Percentiles rank a stretch among this genome's conserved stretches.
phyloP scores from a whole-genome alignment of 2,113 vertebrate genomes.

The Polypterus bichir region DNA sequence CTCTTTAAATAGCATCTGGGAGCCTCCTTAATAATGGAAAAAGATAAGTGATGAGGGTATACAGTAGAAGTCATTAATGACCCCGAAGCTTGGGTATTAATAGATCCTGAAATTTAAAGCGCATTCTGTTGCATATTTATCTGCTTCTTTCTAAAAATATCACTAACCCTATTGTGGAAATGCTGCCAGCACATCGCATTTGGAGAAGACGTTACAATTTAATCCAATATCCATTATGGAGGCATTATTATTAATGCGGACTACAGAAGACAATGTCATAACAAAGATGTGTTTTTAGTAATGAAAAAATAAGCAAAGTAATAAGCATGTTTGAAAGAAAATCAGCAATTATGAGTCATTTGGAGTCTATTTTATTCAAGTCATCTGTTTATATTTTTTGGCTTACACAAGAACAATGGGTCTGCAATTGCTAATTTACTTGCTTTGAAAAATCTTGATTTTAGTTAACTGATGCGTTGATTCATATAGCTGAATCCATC shows the following conservation, averaged over 20 bases:
- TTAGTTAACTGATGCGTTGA: too few relatives aligned
- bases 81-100: slow-evolving; percentile 37
- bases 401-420: too few relatives aligned
- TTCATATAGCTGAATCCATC: too few relatives aligned
- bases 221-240: slow-evolving; percentile 21
- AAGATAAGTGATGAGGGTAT: slow-evolving; percentile 41
- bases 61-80: slow-evolving; percentile 31
- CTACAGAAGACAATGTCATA: neutral
- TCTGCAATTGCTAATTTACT: too few relatives aligned
- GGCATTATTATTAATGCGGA: slow-evolving; percentile 17
- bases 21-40: slow-evolving; percentile 26
- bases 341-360: too few relatives aligned
- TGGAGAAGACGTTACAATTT: too few relatives aligned
- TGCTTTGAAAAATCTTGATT: too few relatives aligned
- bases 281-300: slow-evolving; percentile 1
- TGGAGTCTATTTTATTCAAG: too few relatives aligned
- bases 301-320: too few relatives aligned
- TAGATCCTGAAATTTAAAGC: slow-evolving; percentile 43
- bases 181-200: too few relatives aligned
- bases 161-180: neutral
- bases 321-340: too few relatives aligned
- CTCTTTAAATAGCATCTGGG: slow-evolving; percentile 48
- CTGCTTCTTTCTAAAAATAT: slow-evolving; percentile 31
- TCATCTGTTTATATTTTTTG: too few relatives aligned
- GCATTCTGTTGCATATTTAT: slow-evolving; percentile 32